Evolutionary conservation across 2,888 invertebrate genomes (phyloP).

Genomic region (Melitaea athalia): DNA sequence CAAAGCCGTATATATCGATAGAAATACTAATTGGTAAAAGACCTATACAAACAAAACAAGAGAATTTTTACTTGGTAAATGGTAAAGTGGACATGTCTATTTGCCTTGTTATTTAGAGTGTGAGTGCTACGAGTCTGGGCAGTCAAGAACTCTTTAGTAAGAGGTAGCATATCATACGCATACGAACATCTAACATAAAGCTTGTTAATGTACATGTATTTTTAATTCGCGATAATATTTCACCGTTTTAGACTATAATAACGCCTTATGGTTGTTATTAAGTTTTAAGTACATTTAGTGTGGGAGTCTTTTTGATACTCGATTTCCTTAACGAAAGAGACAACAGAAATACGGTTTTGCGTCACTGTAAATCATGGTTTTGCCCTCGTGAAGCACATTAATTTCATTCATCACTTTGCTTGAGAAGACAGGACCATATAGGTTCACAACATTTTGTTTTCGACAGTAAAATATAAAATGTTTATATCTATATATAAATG

Average conservation of each 20-base stretch:
- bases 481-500: too few relatives aligned
- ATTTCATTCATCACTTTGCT: background rate
- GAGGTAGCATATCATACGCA: slow-evolving; percentile 50
- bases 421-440: background rate
- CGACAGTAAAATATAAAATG: too few relatives aligned
- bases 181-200: slow-evolving; percentile 11
- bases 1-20: slow-evolving; percentile 65
- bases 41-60: slow-evolving; percentile 79
- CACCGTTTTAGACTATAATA: background rate
- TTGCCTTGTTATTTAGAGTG: slow-evolving; percentile 80
- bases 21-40: slow-evolving; percentile 81
- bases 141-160: slow-evolving; percentile 60
- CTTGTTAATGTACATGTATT: slow-evolving; percentile 8
- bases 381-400: slow-evolving; percentile 16
- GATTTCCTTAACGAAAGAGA: slow-evolving; percentile 44
- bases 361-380: slow-evolving; percentile 52
- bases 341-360: slow-evolving; percentile 43
- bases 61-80: slow-evolving; percentile 80
- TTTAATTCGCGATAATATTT: background rate
- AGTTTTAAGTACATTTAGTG: slow-evolving; percentile 21
- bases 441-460: background rate
- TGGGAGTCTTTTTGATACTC: slow-evolving; percentile 16
- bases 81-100: slow-evolving; percentile 79
- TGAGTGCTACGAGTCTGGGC: slow-evolving; percentile 74
- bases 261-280: background rate